phyloP scores from a whole-genome alignment of 2,888 invertebrate genomes.

The Serripes groenlandicus region DNA sequence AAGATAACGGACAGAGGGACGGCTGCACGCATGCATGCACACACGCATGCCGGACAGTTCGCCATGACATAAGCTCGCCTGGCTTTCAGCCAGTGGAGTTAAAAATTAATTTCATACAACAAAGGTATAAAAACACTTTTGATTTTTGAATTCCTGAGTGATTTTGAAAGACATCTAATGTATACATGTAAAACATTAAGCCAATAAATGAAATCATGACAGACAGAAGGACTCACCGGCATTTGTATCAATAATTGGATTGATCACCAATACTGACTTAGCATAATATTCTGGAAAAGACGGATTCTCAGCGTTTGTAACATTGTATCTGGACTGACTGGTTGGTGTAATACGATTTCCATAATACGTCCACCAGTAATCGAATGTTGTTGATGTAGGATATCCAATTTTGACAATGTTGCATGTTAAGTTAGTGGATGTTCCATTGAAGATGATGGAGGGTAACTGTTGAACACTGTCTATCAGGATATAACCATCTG shows the following conservation, averaged over 20 bases:
- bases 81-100: no score
- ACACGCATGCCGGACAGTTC: no score
- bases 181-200: no score
- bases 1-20: no score
- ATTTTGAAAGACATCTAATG: no score
- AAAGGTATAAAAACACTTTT: no score
- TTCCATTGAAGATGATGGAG: conserved; percentile 41
- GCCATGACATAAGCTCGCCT: no score
- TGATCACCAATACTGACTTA: conserved; percentile 29
- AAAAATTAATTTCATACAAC: no score
- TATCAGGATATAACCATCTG: conserved; percentile 45
- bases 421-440: conserved; percentile 37
- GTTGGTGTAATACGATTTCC: conserved; percentile 43
- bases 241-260: conserved; percentile 24
- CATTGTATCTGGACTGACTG: conserved; percentile 39
- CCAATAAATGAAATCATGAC: no score
- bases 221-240: conserved; percentile 46
- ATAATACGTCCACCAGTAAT: conserved; percentile 53
- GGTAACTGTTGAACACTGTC: conserved; percentile 6
- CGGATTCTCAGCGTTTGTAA: background rate
- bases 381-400: conserved; percentile 7
- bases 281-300: conserved; percentile 20
- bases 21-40: no score
- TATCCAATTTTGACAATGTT: conserved; percentile 47
- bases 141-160: no score